Evolutionary conservation across 2,888 invertebrate species (phyloP), one percentile per base, ranked within the genome.

Genomic region (Lepidocyrtoides sp.): DNA sequence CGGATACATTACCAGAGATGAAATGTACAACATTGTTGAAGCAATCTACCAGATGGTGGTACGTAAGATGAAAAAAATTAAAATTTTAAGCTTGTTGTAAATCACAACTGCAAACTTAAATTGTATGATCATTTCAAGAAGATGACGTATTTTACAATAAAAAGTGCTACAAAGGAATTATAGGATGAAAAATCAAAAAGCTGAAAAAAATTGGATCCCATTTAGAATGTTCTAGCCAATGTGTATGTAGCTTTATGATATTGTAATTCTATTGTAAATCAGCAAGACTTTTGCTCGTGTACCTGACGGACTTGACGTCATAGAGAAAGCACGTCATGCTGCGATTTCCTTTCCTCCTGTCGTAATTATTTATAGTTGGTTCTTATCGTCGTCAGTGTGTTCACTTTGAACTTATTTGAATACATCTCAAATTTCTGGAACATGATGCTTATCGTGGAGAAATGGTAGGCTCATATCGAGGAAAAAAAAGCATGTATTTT

Each of bases 31-130:
- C 96, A 99, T 99, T 95, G 99, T 99, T 93, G 98, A 98, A 95
- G 98, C 99, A 92, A 99, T 99, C 95, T 99, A 99, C 96, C 98
- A 98, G 96, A 98, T 98, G 99, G 98, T 99, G 97, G 99, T 99
- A 97, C 96, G 98, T 97, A 48, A 17, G 0, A 54, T 23, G 14
- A 41, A 57, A 7, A 63, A 3, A 36, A 72, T 54, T 17, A 54
- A 23, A n/a, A 32, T 82, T 66, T n/a, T n/a, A n/a, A n/a, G n/a
- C n/a, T n/a, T n/a, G n/a, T n/a, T n/a, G n/a, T n/a, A n/a, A n/a
- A n/a, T n/a, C n/a, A n/a, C n/a, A n/a, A n/a, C n/a, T n/a, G n/a
- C n/a, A n/a, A n/a, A n/a, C n/a, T n/a, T n/a, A n/a, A n/a, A n/a
- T n/a, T n/a, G n/a, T n/a, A n/a, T n/a, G n/a, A n/a, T n/a, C n/a